Base-by-base conservation (phyloP, 2,888 invertebrate species). In the Glaucopsyche alexis region DNA sequence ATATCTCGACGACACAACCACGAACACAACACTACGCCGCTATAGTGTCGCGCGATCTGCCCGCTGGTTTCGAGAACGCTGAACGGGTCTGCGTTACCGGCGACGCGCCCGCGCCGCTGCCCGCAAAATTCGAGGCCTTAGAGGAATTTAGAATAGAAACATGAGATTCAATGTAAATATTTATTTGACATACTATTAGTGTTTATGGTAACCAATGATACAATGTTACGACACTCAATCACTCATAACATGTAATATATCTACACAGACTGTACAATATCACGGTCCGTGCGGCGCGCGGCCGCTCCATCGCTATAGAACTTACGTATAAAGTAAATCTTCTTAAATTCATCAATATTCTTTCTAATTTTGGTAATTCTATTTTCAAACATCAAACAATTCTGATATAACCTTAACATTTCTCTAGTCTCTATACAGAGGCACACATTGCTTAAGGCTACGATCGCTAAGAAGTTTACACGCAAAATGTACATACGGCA, bases 171-270 rank as follows among this genome's bases (percentile, higher is more conserved):
- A 87, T 92, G 92, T 93, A 93, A 92, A 93, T 93, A 93, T 93
- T 89, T 92, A 93, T 91, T 93, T 92, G 89, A 91, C 92, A 90
- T 92, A 92, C 90, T 90, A 90, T 88, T 84, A 86, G 87, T 87
- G 88, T 87, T 91, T 91, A 92, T 91, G 93, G 93, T 93, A 93
- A 93, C 93, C 91, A 92, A 92, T 91, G 89, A 91, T 92, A 91
- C 91, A 91, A 87, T 89, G 85, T 87, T 85, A 86, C 86, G 85
- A 81, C 79, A 81, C 81, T 79, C 78, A 80, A 82, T 81, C 81
- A 82, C 82, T 83, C 83, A 84, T 71, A 71, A 71, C 70, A 50
- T 40, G 81, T 85, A 84, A 78, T 80, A 83, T 82, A 81, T 80
- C 82, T 81, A 84, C 82, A 83, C 80, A 87, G 84, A 74, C 87